Percentiles rank a stretch among this genome's conserved stretches.
Conservation (phyloP, 2,113 vertebrate species). For the Pseudopodoces humilis region DNA sequence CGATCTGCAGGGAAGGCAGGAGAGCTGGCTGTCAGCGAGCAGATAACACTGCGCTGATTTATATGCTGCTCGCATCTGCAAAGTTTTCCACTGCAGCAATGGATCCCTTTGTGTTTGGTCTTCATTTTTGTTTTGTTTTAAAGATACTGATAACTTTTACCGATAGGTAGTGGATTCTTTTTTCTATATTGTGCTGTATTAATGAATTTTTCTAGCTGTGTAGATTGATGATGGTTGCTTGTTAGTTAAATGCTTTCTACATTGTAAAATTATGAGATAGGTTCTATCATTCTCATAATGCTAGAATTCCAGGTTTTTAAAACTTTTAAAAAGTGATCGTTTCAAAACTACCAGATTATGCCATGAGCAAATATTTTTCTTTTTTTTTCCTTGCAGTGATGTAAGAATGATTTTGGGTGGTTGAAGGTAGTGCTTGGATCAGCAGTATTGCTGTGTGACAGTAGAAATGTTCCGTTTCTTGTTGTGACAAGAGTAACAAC, state of each 20-base stretch:
- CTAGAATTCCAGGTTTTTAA: not conserved
- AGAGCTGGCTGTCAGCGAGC: constrained; percentile 8
- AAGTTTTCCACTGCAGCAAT: constrained; percentile 22
- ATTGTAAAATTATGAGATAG: not conserved
- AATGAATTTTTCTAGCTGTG: not conserved
- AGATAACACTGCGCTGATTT: not conserved
- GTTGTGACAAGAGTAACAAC: constrained; percentile 25
- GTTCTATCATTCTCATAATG: not conserved
- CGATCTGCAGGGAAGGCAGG: not conserved
- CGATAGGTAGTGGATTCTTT: not conserved
- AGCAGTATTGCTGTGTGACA: constrained; percentile 5
- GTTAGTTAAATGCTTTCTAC: not conserved
- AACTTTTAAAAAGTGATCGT: not conserved
- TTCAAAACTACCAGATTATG: not conserved
- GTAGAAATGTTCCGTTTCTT: constrained; percentile 3
- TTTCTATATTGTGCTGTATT: not conserved
- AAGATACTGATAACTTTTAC: not conserved
- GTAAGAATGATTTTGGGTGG: not conserved
- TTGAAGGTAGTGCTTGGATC: not conserved
- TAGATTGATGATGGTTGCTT: not conserved
- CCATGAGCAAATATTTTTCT: not conserved
- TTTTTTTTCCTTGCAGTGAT: not conserved
- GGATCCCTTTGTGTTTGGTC: not conserved
- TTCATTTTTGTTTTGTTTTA: not conserved
- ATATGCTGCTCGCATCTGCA: not conserved